A percentile compares a stretch with the other conserved stretches of the same genome.
phyloP scores from a whole-genome alignment of 2,113 vertebrate genomes.

The Mesoclemmys tuberculata region DNA sequence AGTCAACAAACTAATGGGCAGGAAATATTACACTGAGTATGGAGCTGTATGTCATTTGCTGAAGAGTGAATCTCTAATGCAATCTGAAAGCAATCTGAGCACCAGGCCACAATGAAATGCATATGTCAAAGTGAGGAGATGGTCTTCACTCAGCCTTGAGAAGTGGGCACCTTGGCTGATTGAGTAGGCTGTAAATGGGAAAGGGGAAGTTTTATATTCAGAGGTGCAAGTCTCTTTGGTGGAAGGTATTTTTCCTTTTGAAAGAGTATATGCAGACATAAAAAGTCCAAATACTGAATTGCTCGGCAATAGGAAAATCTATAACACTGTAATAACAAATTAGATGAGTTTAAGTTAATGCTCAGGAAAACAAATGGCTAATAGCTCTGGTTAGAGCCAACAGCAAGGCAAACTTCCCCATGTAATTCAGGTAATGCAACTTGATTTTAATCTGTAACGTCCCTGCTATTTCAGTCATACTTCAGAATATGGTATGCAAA shows the following conservation, averaged over 20 bases:
- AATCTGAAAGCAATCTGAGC: neutral
- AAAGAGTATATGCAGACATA: neutral
- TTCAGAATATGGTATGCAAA: neutral
- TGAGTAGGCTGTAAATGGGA: neutral
- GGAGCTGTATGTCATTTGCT: neutral
- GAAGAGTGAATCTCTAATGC: neutral
- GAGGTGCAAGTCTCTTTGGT: neutral
- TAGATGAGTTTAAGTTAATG: neutral
- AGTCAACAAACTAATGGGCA: neutral
- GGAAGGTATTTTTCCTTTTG: neutral
- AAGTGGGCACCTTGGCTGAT: neutral
- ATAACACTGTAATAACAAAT: rapidly evolving
- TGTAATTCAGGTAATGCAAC: neutral
- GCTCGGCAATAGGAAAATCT: neutral
- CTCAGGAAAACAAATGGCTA: neutral
- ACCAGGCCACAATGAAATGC: neutral
- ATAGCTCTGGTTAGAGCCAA: neutral
- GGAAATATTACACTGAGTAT: neutral
- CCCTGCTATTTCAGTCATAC: neutral
- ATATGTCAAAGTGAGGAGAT: neutral
- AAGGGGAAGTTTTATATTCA: neutral
- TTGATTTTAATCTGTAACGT: neutral
- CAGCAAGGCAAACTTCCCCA: constrained; percentile 11
- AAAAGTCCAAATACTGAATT: neutral
- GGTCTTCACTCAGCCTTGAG: neutral